phyloP scores from a whole-genome alignment of 2,797 vertebrate genomes.

The Fratercula arctica region DNA sequence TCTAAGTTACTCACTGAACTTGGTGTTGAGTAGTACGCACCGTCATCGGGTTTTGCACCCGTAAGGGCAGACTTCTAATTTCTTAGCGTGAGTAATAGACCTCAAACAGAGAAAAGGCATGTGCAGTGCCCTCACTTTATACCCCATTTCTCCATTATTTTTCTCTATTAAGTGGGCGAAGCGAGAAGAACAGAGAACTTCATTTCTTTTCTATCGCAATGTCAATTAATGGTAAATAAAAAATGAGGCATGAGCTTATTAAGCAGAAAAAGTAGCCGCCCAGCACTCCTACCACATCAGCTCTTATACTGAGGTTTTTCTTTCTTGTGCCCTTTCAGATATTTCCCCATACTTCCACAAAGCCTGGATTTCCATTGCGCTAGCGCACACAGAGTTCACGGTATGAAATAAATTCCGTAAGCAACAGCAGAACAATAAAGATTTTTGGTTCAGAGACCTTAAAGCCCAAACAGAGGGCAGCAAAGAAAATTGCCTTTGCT shows the following conservation, averaged over 20 bases:
- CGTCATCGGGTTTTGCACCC: neutral
- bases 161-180: neutral
- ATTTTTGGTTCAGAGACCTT: neutral
- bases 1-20: neutral
- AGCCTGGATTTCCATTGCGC: neutral
- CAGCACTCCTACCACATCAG: neutral
- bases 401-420: neutral
- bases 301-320: neutral
- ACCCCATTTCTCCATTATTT: neutral
- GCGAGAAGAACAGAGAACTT: neutral
- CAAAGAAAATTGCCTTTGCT: neutral
- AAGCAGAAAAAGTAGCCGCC: neutral
- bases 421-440: neutral
- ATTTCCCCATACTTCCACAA: neutral
- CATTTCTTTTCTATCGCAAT: neutral
- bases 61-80: conserved; percentile 1
- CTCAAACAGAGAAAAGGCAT: neutral
- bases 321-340: neutral
- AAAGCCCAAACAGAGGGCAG: neutral
- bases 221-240: neutral
- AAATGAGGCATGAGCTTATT: neutral
- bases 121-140: neutral
- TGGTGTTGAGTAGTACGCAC: neutral
- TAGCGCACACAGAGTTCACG: neutral
- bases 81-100: neutral